Conservation (phyloP, 2,888 invertebrate genomes). For the Leptopilina drosophilae region DNA sequence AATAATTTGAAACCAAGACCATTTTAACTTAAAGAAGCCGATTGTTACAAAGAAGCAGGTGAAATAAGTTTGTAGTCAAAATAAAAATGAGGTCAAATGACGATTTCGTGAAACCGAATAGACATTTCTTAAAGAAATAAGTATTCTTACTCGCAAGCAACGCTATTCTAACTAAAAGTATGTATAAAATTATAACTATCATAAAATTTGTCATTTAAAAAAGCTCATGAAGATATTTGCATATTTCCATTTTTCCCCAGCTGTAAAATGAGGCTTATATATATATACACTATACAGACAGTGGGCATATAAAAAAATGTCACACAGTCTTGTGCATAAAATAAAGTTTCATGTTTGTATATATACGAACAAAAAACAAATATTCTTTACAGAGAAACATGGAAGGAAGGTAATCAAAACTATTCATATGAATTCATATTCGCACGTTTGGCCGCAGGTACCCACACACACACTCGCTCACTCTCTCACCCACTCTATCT, state of each 20-base stretch:
- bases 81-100: too few species aligned
- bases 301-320: background rate
- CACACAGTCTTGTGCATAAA: background rate
- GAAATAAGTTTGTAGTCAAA: too few species aligned
- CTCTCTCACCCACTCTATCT: conserved; percentile 53
- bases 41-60: too few species aligned
- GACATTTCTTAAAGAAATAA: too few species aligned
- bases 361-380: conserved; percentile 20
- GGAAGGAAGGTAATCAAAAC: conserved; percentile 40
- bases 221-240: background rate
- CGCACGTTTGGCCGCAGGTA: conserved; percentile 54
- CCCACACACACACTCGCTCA: conserved; percentile 17
- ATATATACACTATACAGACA: background rate
- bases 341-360: background rate
- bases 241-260: background rate
- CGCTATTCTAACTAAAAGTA: too few species aligned
- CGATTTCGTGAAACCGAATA: too few species aligned
- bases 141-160: too few species aligned
- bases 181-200: too few species aligned
- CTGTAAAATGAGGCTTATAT: background rate
- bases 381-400: conserved; percentile 52
- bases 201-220: too few species aligned
- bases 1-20: too few species aligned
- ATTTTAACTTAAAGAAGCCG: too few species aligned
- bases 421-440: conserved; percentile 51